Base-by-base conservation (phyloP, 2,888 invertebrate genomes). In the Dolichomitus sp. region DNA sequence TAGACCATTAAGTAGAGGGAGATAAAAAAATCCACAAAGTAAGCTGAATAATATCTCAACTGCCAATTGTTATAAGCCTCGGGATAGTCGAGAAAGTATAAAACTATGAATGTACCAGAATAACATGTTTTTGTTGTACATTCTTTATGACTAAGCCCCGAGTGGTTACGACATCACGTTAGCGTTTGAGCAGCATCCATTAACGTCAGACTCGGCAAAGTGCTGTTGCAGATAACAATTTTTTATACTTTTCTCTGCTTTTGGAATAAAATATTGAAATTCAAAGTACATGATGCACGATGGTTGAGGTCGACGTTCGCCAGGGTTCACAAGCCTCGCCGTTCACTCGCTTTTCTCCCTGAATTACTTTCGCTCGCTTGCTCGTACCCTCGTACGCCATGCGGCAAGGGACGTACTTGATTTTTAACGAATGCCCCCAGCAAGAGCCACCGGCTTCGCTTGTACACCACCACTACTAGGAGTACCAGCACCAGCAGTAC, bases 341-440 rank as follows among this genome's bases (percentile, higher is more conserved):
- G 52, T 12, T 70, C 61, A 19, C 40, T 50, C 54, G 54, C 19
- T 45, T 72, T 40, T 76, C 40, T 57, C 33, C 30, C 48, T 70
- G 65, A 83, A 83, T 80, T 83, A 83, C 80, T 83, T 50, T 83
- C 83, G 76, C 79, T 72, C 76, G 80, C 72, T 83, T 83, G 79
- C 75, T 50, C 66, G 65, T 65, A 66, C 74, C 42, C 82, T 76
- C 52, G 75, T 83, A 79, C 40, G 70, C 75, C 69, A 72, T 76
- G 82, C 59, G 50, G 76, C 81, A 79, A 75, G 73, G 79, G 70
- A 69, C 50, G 79, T 76, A 82, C 82, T 84, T 84, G 84, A 85
- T 77, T 83, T 83, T 85, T 85, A 81, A 85, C 81, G 83, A 85
- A 85, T 78, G 73, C 83, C 74, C 30, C 69, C 42, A 66, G 75